Evolutionary conservation across 1,140 invertebrate genomes (phyloP).

Genomic region (Drosophila trapezifrons): DNA sequence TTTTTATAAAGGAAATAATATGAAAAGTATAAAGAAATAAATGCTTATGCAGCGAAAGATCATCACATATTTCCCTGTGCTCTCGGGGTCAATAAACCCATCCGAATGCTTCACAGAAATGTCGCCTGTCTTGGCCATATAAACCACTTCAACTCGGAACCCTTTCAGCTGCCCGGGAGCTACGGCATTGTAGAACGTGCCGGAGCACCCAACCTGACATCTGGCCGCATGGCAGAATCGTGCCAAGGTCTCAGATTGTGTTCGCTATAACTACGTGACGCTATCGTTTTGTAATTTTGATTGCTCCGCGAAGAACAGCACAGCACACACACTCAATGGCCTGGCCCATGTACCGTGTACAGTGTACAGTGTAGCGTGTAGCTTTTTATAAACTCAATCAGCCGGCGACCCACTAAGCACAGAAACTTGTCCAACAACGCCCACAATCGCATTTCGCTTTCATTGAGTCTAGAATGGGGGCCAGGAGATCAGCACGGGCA

Average conservation of each 20-base stretch:
- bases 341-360: constrained; percentile 17
- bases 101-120: constrained; percentile 15
- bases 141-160: constrained; percentile 35
- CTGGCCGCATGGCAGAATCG: constrained; percentile 68
- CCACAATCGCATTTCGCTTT: constrained; percentile 53
- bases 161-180: constrained; percentile 29
- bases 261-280: constrained; percentile 75
- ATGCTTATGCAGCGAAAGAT: background rate
- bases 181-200: constrained; percentile 45
- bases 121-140: constrained; percentile 27
- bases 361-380: constrained; percentile 9
- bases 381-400: constrained; percentile 53
- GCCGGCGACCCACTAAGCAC: constrained; percentile 53
- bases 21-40: too few species aligned
- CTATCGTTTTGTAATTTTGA: constrained; percentile 67
- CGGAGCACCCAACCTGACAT: constrained; percentile 49
- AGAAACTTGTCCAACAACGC: constrained; percentile 55
- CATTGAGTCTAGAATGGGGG: constrained; percentile 19
- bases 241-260: constrained; percentile 78
- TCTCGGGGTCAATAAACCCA: constrained; percentile 30
- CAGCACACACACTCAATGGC: constrained; percentile 12
- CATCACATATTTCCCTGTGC: background rate
- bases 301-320: constrained; percentile 45
- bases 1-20: too few species aligned
- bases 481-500: constrained; percentile 34